Evolutionary conservation across 1,140 invertebrate genomes (phyloP).

Genomic region (Drosophila subpulchrella): DNA sequence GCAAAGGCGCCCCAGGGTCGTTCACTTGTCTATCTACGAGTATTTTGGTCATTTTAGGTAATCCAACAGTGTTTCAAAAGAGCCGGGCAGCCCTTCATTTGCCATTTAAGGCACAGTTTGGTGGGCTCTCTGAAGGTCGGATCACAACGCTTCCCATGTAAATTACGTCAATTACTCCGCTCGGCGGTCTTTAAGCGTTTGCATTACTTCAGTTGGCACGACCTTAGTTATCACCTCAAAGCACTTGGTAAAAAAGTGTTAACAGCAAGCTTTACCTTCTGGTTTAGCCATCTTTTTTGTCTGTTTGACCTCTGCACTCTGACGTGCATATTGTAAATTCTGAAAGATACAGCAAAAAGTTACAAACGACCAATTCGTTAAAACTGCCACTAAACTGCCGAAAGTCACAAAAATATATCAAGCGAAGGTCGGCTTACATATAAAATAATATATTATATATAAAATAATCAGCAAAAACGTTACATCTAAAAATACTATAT

Average conservation of each 20-base stretch:
- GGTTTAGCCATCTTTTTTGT: neutral
- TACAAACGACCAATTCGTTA: neutral
- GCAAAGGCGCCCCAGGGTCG: constrained; percentile 57
- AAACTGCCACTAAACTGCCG: neutral
- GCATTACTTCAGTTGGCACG: constrained; percentile 25
- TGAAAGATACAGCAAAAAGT: constrained; percentile 13
- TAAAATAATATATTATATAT: no score
- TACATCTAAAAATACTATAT: no score
- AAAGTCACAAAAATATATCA: neutral
- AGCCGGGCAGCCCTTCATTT: constrained; percentile 41
- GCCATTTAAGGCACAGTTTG: constrained; percentile 43
- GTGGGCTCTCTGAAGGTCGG: constrained; percentile 47
- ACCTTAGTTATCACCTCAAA: constrained; percentile 40
- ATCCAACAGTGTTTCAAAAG: constrained; percentile 19
- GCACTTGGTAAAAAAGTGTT: constrained; percentile 42
- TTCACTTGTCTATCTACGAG: constrained; percentile 46
- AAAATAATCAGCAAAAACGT: neutral
- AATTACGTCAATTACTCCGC: constrained; percentile 52
- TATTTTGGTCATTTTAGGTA: constrained; percentile 21
- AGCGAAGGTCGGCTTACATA: neutral
- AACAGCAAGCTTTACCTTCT: constrained; percentile 16
- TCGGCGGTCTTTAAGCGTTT: constrained; percentile 41
- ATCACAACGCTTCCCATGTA: constrained; percentile 39
- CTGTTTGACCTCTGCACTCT: neutral
- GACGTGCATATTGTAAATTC: constrained; percentile 14